phyloP scores from a whole-genome alignment of 2,113 vertebrate species.

The Nanorana parkeri region DNA sequence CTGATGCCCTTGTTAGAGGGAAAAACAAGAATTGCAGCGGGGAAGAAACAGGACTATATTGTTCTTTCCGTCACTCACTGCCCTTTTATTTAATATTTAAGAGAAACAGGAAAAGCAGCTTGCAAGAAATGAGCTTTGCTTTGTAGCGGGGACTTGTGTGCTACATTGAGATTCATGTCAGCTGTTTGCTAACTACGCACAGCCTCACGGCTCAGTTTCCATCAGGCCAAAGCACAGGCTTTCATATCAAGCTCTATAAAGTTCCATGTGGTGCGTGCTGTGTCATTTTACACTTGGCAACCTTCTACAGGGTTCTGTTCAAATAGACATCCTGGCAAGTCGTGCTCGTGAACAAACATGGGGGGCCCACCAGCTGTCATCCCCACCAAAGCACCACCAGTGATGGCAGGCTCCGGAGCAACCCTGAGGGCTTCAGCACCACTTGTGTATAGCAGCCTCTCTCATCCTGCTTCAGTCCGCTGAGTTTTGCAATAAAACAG shows the following conservation, averaged over 20 bases:
- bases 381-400: too few species aligned
- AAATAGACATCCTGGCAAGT: conserved; percentile 9
- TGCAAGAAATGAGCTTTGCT: neutral
- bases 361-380: neutral
- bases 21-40: too few species aligned
- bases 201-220: neutral
- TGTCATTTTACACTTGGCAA: conserved; percentile 20
- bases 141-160: neutral
- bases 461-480: too few species aligned
- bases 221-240: conserved; percentile 11
- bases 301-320: neutral
- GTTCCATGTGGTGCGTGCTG: neutral
- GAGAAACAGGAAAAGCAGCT: neutral
- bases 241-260: conserved; percentile 23
- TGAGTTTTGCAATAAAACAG: too few species aligned
- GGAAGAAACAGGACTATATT: neutral
- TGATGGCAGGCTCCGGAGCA: too few species aligned
- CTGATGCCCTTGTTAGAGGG: neutral
- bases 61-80: neutral
- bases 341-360: neutral
- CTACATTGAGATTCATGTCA: neutral
- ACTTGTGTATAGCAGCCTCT: too few species aligned
- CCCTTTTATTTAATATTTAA: neutral
- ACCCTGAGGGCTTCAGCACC: too few species aligned
- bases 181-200: neutral